Evolutionary conservation across 2,113 vertebrate species (phyloP), one percentile per base, ranked within the genome.

Genomic region (Tyrannus savana): DNA sequence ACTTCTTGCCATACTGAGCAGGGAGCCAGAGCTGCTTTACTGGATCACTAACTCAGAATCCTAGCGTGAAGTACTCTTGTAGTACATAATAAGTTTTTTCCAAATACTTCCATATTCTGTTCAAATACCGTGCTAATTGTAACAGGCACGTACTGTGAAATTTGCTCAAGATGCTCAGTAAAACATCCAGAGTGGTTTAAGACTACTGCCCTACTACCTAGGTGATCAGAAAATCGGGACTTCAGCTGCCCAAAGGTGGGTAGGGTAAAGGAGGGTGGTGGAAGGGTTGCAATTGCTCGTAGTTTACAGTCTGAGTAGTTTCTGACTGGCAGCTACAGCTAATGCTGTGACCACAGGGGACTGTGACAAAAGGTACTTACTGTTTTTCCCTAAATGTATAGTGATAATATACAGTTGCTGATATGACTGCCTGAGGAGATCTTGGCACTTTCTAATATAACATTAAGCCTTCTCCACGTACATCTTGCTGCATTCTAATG

Each of bases 341-440:
- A 62, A 27, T 68, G 28, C n/a, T 75, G 39, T 66, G 73, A 55
- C 44, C 58, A 27, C 8, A 41, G 52, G 52, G 41, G 42, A 74
- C 62, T 60, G 75, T 49, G 73, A 78, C 47, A 90, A 86, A 87
- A 96, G 33, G 28, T 74, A 59, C 1, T 4, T 53, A 22, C 42
- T 86, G 42, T 35, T 96, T 78, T 78, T 86, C 80, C 59, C 93
- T 92, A 59, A 73, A 92, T 23, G 39, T 42, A 24, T 33, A 85
- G 71, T 47, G 52, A 44, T 84, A 90, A 84, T 68, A 46, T 18
- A 22, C 56, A 75, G 85, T 90, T 84, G 79, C 69, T 92, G 92
- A 68, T 95, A 80, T 41, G 90, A 75, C 56, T 95, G 90, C 85
- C 93, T 89, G 88, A 94, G 85, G 90, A 93, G 60, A 93, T 89